These are phyloP conservation scores for Mesitornis unicolor DNA, from an alignment of 2,113 vertebrate species.

Conservation along the genomic window DNA sequence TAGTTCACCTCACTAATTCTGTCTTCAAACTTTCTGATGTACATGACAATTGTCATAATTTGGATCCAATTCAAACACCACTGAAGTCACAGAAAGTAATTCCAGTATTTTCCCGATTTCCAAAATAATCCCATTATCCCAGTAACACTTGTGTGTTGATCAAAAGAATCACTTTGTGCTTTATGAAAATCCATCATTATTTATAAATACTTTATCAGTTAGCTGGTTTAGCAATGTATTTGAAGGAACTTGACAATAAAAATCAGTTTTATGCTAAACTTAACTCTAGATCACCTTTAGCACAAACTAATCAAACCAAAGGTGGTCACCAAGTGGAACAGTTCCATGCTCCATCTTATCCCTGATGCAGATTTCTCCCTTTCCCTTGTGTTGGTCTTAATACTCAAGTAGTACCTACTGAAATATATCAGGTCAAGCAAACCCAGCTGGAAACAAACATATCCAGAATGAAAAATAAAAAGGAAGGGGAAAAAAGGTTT, in stretches of 20 bases:
- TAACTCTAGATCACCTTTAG: background rate
- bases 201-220: background rate
- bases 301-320: background rate
- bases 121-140: background rate
- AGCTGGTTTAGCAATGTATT: background rate
- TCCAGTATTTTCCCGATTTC: rapidly evolving
- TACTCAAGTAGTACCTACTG: background rate
- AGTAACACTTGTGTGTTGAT: background rate
- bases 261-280: background rate
- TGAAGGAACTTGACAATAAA: background rate
- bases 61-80: background rate
- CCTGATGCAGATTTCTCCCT: background rate
- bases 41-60: background rate
- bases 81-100: background rate
- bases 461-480: background rate
- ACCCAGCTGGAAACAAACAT: background rate
- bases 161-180: background rate
- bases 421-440: background rate
- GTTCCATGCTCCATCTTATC: background rate
- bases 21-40: background rate
- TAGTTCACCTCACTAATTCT: background rate
- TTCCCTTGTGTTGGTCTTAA: background rate
- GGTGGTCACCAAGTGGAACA: background rate
- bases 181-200: background rate
- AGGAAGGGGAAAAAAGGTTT: background rate